Evolutionary conservation across 2,888 invertebrate genomes (phyloP).

Genomic region (Ectropis crepuscularia): DNA sequence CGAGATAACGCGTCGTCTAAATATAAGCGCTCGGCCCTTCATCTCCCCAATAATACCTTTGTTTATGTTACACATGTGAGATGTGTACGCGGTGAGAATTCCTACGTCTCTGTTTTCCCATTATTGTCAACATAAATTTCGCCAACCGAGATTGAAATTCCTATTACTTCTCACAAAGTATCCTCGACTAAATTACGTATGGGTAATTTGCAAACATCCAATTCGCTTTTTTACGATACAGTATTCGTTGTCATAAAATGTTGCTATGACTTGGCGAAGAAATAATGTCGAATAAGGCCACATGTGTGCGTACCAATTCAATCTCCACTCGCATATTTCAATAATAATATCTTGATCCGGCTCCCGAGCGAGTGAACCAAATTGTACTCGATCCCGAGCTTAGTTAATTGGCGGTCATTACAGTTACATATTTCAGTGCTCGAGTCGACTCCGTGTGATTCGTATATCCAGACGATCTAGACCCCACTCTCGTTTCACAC

Average conservation of each 20-base stretch:
- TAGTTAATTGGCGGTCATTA: slow-evolving; percentile 81
- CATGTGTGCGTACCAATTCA: slow-evolving; percentile 19
- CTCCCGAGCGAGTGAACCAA: slow-evolving; percentile 62
- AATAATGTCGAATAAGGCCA: slow-evolving; percentile 33
- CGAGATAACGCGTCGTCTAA: slow-evolving; percentile 65
- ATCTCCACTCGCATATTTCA: slow-evolving; percentile 39
- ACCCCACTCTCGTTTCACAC: slow-evolving; percentile 49
- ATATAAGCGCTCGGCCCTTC: slow-evolving; percentile 70
- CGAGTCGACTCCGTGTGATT: slow-evolving; percentile 64
- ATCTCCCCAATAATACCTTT: slow-evolving; percentile 64
- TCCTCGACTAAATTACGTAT: slow-evolving; percentile 18
- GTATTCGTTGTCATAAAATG: slow-evolving; percentile 38
- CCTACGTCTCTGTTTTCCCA: slow-evolving; percentile 46
- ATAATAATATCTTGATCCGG: slow-evolving; percentile 45
- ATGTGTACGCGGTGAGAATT: slow-evolving; percentile 50
- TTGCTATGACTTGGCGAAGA: slow-evolving; percentile 26
- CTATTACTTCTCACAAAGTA: slow-evolving; percentile 31
- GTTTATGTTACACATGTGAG: slow-evolving; percentile 64
- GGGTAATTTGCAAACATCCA: slow-evolving; percentile 11
- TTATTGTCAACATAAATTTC: slow-evolving; percentile 51
- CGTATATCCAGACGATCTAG: slow-evolving; percentile 56
- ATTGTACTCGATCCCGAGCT: slow-evolving; percentile 71
- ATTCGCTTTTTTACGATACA: slow-evolving; percentile 27
- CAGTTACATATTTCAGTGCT: slow-evolving; percentile 75
- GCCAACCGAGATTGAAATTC: slow-evolving; percentile 36